These are phyloP conservation scores for Romanogobio albipinnatus DNA, from an alignment of 2,113 vertebrate species.

Conservation along the genomic window DNA sequence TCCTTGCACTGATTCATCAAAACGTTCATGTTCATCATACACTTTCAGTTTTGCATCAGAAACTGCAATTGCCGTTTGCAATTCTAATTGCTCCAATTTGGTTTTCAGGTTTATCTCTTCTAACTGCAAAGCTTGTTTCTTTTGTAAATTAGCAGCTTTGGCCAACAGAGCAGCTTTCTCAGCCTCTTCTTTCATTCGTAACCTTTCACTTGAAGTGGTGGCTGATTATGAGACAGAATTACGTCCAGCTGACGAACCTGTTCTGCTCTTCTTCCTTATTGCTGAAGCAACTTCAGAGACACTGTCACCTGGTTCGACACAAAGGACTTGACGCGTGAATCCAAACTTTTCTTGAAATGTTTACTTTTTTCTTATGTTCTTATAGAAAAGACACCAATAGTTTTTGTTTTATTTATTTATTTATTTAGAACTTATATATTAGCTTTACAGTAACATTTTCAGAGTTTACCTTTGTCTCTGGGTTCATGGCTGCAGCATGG, in stretches of 20 bases:
- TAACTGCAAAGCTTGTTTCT: neutral
- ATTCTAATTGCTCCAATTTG: neutral
- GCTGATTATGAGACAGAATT: neutral
- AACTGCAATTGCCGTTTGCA: neutral
- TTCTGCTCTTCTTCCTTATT: neutral
- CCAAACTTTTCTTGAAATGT: too few relatives aligned
- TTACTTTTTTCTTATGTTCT: too few relatives aligned
- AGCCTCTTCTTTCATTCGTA: neutral
- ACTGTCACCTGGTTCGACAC: conserved; percentile 9
- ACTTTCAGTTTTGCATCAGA: neutral
- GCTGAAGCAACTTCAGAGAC: neutral
- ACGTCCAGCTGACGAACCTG: neutral
- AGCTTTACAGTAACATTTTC: too few relatives aligned
- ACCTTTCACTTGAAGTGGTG: neutral
- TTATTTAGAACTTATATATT: too few relatives aligned
- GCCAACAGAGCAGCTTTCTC: neutral
- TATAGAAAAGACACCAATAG: too few relatives aligned
- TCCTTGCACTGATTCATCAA: neutral
- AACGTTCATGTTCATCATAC: neutral
- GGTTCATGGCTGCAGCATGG: too few relatives aligned
- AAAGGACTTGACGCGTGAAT: too few relatives aligned
- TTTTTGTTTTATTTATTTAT: too few relatives aligned
- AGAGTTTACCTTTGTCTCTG: too few relatives aligned
- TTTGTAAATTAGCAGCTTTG: conserved; percentile 1
- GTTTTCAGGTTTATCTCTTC: neutral